Base-by-base conservation (phyloP, 1,140 invertebrate species). In the Drosophila nannoptera region DNA sequence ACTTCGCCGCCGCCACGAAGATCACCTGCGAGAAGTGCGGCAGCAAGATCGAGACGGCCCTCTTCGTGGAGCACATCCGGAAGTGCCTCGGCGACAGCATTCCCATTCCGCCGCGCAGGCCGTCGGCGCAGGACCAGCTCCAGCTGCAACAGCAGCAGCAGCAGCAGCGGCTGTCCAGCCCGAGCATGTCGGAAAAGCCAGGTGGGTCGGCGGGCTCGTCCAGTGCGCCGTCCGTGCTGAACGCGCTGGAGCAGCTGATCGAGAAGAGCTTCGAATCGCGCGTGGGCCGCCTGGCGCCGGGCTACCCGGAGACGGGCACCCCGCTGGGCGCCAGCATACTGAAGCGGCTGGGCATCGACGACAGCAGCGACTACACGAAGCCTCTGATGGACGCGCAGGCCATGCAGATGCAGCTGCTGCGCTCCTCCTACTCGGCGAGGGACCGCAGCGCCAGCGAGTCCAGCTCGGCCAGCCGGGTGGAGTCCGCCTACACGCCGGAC, bases 11-110 rank as follows among this genome's bases (percentile, higher is more conserved):
- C 5, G 93, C 94, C 38, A 94, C 94, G n/a, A 91, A 95, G 62
- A 98, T 99, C 54, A 96, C 95, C 3, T 99, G 97, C 90, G 97
- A 99, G 87, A 98, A 98, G 90, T 99, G 97, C 89, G 95, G 95
- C 12, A 96, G 97, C 66, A 97, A 97, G 91, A 97, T 99, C 64
- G 97, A 98, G 87, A 97, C 96, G 32, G 94, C 94, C 8, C 91
- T 95, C 63, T 98, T 98, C 87, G 97, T 98, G 8, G 96, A 97
- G 77, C 97, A 99, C 89, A 97, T 99, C 60, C 92, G 94, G 14
- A 94, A 95, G 86, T 96, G 95, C 75, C 93, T 96, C 65, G 95
- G 94, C 42, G 93, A 93, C 31, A 92, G 92, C 8, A 92, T 93
- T 91, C 93, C 31, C 91, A 93, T 65, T 90, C 92, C 87, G 2